These are phyloP conservation scores for Brachionus sp. DNA, from an alignment of 1,140 invertebrate species.

Conservation along the genomic window DNA sequence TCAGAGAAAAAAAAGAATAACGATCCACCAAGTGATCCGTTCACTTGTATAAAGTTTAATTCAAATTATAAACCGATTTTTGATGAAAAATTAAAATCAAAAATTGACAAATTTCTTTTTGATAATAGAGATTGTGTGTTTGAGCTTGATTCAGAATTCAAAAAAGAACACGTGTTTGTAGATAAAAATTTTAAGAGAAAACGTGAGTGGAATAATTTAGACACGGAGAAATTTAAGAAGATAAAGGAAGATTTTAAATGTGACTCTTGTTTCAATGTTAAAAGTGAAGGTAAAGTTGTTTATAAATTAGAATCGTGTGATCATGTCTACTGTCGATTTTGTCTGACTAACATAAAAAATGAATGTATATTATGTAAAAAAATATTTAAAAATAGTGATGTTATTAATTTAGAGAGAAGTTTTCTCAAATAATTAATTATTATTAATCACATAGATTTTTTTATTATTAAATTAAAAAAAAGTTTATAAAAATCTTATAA, in stretches of 20 bases:
- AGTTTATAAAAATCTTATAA: too few relatives aligned
- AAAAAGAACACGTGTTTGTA: neutral
- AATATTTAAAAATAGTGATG: conserved; percentile 27
- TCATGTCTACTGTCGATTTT: neutral
- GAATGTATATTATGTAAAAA: conserved; percentile 2
- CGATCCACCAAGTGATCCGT: neutral
- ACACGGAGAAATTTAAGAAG: neutral
- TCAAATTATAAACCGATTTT: conserved; percentile 2
- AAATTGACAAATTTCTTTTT: conserved; percentile 44
- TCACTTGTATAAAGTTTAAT: conserved; percentile 20
- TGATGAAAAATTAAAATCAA: conserved; percentile 28
- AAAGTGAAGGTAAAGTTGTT: neutral
- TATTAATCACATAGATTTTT: neutral
- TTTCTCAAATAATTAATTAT: conserved; percentile 8
- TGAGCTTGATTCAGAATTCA: neutral
- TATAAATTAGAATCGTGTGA: conserved; percentile 3
- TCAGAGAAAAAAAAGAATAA: conserved; percentile 3
- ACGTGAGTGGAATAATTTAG: neutral
- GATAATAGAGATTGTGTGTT: neutral
- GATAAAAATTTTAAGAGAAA: neutral
- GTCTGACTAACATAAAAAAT: neutral
- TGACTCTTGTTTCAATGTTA: conserved; percentile 1
- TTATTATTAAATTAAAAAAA: neutral
- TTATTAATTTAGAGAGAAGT: conserved; percentile 30
- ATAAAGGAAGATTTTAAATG: neutral